Evolutionary conservation across 1,140 invertebrate species (phyloP).

Genomic region (Pseudobourletiella spinata): DNA sequence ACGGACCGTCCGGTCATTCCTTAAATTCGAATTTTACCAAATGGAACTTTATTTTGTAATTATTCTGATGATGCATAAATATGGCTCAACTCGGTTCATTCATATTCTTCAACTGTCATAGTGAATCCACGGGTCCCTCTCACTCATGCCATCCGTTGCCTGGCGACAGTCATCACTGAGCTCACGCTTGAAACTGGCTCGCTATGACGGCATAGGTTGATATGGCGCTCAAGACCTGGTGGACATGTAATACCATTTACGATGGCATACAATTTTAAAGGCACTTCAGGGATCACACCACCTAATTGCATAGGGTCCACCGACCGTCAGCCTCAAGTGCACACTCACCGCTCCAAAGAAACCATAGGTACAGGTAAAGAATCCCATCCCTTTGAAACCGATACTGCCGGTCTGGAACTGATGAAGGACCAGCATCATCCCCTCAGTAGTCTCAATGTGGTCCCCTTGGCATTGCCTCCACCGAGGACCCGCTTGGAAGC

Average conservation of each 20-base stretch:
- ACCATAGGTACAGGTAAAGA: constrained; percentile 12
- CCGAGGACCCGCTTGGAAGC: background rate
- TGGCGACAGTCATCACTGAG: no score
- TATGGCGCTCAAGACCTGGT: background rate
- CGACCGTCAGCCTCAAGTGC: background rate
- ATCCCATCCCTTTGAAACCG: constrained; percentile 3
- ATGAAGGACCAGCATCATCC: background rate
- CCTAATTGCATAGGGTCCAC: background rate
- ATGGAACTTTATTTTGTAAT: no score
- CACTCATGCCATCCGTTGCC: no score
- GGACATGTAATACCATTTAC: background rate
- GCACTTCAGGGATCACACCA: no score
- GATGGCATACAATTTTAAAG: background rate
- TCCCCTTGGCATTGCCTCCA: background rate
- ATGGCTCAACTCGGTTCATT: no score
- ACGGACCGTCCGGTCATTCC: no score
- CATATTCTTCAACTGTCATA: no score
- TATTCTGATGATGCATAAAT: no score
- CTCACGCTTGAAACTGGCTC: no score
- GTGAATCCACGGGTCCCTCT: no score
- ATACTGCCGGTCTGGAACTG: background rate
- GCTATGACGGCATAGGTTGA: background rate
- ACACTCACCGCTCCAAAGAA: constrained; percentile 17
- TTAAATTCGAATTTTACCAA: no score
- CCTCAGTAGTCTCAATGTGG: constrained; percentile 2